Conservation (phyloP, 2,113 vertebrate species). For the Osmerus mordax region DNA sequence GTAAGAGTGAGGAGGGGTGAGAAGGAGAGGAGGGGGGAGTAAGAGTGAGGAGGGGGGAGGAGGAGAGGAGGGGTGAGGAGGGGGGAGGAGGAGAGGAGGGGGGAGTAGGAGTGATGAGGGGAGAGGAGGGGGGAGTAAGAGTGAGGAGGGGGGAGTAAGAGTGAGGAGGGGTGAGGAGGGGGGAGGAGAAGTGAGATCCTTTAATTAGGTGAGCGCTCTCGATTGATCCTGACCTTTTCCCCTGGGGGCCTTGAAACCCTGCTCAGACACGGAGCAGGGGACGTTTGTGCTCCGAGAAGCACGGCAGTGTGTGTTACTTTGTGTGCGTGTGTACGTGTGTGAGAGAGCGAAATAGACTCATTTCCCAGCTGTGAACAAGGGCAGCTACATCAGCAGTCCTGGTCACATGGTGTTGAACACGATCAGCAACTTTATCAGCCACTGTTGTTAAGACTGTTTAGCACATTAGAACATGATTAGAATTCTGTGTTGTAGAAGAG, state of each 20-base stretch:
- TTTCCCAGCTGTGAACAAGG: no score
- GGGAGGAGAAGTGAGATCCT: background rate
- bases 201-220: conserved; percentile 5
- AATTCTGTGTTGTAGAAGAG: no score
- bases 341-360: no score
- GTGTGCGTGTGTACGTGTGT: background rate
- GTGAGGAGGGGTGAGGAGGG: no score
- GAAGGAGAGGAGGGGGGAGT: background rate
- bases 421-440: no score
- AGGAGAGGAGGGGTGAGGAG: no score
- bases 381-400: no score
- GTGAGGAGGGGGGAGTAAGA: no score
- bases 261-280: conserved; percentile 5
- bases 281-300: background rate
- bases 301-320: conserved; percentile 5
- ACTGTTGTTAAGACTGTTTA: no score
- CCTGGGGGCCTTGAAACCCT: background rate
- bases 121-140: background rate
- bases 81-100: background rate
- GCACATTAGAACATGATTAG: no score
- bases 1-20: background rate
- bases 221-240: conserved; percentile 1
- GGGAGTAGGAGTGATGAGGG: no score
- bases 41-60: background rate
- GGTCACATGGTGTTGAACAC: no score